phyloP scores from a whole-genome alignment of 1,140 invertebrate genomes.

The Chlorops oryzae region DNA sequence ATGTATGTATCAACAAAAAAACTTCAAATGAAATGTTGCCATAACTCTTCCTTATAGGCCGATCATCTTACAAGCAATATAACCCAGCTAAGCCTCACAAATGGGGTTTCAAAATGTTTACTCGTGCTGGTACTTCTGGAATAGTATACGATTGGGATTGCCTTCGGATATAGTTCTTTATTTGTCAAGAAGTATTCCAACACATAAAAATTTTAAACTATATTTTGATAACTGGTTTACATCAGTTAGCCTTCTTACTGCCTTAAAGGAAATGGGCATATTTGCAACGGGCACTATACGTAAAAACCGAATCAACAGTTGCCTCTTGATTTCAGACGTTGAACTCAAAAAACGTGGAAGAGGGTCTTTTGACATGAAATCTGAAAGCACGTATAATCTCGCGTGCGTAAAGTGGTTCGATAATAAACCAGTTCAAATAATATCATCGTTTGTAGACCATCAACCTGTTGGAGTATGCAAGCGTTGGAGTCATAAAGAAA shows the following conservation, averaged over 20 bases:
- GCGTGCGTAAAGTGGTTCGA: neutral
- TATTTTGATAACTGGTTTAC: slow-evolving; percentile 12
- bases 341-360: slow-evolving; percentile 10
- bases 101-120: slow-evolving; percentile 9
- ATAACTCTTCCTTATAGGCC: neutral
- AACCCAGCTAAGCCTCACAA: slow-evolving; percentile 18
- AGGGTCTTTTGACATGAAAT: neutral
- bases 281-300: slow-evolving; percentile 13
- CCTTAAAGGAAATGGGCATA: slow-evolving; percentile 17
- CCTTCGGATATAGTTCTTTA: slow-evolving; percentile 11
- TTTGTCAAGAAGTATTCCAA: neutral
- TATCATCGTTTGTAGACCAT: too few species aligned
- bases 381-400: neutral
- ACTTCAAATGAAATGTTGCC: too few species aligned
- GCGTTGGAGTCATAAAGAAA: too few species aligned
- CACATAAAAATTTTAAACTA: slow-evolving; percentile 5
- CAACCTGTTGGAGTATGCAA: too few species aligned
- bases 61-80: neutral
- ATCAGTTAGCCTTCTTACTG: slow-evolving; percentile 13
- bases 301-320: slow-evolving; percentile 15
- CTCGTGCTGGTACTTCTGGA: slow-evolving; percentile 13
- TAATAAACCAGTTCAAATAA: neutral
- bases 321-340: slow-evolving; percentile 15
- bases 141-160: slow-evolving; percentile 10
- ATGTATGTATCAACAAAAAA: too few species aligned